phyloP scores from a whole-genome alignment of 1,140 invertebrate genomes.

The Cydia fagiglandana region DNA sequence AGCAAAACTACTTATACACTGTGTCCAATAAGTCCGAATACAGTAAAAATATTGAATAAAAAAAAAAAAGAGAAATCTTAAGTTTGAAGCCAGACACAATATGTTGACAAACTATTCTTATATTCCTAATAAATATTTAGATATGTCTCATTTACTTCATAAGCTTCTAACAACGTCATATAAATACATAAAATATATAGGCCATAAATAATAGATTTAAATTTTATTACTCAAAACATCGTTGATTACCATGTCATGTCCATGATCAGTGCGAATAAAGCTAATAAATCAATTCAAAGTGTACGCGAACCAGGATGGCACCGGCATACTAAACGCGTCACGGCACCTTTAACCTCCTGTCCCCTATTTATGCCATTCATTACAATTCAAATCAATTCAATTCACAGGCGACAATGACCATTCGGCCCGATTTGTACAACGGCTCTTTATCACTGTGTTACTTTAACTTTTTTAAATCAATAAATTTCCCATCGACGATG shows the following conservation, averaged over 20 bases:
- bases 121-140: constrained; percentile 1
- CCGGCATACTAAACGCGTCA: constrained; percentile 43
- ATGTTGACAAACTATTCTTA: not conserved
- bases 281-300: constrained; percentile 34
- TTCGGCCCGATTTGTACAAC: constrained; percentile 44
- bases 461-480: constrained; percentile 46
- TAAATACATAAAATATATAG: constrained; percentile 1
- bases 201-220: constrained; percentile 8
- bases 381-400: constrained; percentile 67
- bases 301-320: constrained; percentile 33
- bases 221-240: not conserved
- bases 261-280: not conserved
- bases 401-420: constrained; percentile 51
- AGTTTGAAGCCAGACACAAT: not conserved
- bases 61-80: too few species aligned
- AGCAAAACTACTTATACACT: too few species aligned
- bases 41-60: too few species aligned
- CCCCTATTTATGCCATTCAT: constrained; percentile 51
- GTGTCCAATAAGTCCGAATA: too few species aligned
- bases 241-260: not conserved
- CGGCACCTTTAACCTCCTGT: constrained; percentile 56
- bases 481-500: constrained; percentile 59
- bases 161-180: not conserved
- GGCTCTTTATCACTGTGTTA: constrained; percentile 53
- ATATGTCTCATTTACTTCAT: not conserved